These are phyloP conservation scores for Sebastes jordani DNA, from an alignment of 2,797 vertebrate genomes.

Conservation along the genomic window DNA sequence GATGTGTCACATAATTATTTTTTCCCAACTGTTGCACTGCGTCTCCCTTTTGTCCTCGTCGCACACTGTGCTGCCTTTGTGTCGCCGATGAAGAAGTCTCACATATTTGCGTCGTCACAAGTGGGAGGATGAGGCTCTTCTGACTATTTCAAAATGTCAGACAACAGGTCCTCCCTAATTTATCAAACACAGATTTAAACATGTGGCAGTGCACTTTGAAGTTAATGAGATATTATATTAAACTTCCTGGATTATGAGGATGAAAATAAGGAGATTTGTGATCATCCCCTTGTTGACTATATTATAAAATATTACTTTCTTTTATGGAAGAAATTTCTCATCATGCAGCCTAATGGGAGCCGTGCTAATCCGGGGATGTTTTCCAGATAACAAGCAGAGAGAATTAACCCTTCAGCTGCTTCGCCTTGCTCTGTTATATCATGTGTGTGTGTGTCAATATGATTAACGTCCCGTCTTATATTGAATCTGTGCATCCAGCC, in stretches of 20 bases:
- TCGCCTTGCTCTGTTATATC: neutral
- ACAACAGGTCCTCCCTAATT: neutral
- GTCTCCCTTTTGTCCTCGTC: neutral
- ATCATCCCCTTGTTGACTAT: neutral
- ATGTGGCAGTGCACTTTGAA: neutral
- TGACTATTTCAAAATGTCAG: neutral
- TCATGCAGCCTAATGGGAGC: neutral
- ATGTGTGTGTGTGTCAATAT: neutral
- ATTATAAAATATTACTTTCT: neutral
- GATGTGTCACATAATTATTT: neutral
- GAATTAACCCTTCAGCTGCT: neutral
- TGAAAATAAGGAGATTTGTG: neutral
- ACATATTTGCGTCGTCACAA: conserved; percentile 23
- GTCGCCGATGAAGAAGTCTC: conserved; percentile 9
- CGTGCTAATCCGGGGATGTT: neutral
- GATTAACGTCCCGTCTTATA: neutral
- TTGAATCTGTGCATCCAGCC: neutral
- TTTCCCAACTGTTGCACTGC: neutral
- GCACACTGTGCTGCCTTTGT: conserved; percentile 49
- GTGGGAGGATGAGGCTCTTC: conserved; percentile 1
- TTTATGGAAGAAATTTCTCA: neutral
- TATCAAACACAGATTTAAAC: neutral
- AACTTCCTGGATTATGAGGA: neutral
- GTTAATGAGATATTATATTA: neutral
- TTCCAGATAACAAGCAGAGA: neutral